Conservation (phyloP, 1,140 invertebrate species). For the Hylaeus anthracinus region DNA sequence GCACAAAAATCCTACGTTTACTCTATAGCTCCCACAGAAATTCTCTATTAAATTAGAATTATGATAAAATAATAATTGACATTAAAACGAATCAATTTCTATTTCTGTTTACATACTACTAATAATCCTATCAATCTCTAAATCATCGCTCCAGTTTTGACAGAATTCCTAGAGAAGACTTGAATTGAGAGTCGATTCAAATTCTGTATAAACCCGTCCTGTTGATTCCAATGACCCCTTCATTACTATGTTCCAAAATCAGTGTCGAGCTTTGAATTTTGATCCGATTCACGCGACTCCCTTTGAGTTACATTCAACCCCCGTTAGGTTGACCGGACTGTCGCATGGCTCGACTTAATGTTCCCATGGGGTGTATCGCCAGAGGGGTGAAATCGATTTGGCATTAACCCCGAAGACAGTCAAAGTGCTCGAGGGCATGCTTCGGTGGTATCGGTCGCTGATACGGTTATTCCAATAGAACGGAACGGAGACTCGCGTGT, state of each 20-base stretch:
- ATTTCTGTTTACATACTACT: too few relatives aligned
- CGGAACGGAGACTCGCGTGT: not conserved
- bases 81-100: too few relatives aligned
- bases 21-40: too few relatives aligned
- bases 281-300: not conserved
- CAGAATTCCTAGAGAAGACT: too few relatives aligned
- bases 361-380: slow-evolving; percentile 18
- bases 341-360: not conserved
- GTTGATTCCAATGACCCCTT: too few relatives aligned
- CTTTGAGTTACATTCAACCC: not conserved
- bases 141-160: too few relatives aligned
- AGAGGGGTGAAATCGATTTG: slow-evolving; percentile 41
- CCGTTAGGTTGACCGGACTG: not conserved
- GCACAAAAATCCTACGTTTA: too few relatives aligned
- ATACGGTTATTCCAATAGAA: not conserved
- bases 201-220: too few relatives aligned
- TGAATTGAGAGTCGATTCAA: too few relatives aligned
- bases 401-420: slow-evolving; percentile 36
- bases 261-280: not conserved
- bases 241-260: not conserved
- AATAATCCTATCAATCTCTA: too few relatives aligned
- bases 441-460: not conserved
- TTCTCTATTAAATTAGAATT: too few relatives aligned
- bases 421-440: not conserved
- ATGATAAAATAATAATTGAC: too few relatives aligned